phyloP scores from a whole-genome alignment of 2,797 vertebrate species.

The Momotus momota region DNA sequence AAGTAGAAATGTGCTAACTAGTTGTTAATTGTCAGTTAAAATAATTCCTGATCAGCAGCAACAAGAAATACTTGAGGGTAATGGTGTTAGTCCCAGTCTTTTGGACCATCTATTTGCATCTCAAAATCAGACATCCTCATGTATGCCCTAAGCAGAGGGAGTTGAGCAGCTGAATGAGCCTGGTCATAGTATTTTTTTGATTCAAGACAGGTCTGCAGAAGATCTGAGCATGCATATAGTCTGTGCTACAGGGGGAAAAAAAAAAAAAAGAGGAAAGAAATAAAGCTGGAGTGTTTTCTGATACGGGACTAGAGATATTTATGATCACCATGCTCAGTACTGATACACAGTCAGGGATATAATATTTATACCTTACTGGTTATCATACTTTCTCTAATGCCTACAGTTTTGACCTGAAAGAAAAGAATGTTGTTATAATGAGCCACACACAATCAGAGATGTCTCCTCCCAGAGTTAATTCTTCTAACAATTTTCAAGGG shows the following conservation, averaged over 20 bases:
- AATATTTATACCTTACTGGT: not conserved
- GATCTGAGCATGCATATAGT: not conserved
- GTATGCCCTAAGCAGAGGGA: not conserved
- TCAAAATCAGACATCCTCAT: not conserved
- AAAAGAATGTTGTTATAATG: not conserved
- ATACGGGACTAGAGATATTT: not conserved
- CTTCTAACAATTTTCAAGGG: not conserved
- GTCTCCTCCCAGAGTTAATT: not conserved
- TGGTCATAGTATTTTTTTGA: not conserved
- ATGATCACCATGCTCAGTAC: not conserved
- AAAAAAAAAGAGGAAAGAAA: not conserved
- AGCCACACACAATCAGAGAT: not conserved
- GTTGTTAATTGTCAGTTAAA: not conserved
- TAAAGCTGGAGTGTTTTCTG: not conserved
- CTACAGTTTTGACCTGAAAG: not conserved
- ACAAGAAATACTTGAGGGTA: not conserved
- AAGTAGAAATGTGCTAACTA: not conserved
- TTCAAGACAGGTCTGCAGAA: not conserved
- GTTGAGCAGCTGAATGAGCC: not conserved
- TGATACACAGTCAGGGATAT: not conserved
- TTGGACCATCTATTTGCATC: not conserved
- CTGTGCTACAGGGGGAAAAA: not conserved
- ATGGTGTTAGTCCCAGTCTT: not conserved
- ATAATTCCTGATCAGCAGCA: not conserved
- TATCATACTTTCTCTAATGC: not conserved